Conservation (phyloP, 1,140 invertebrate genomes). For the Grapholita molesta region DNA sequence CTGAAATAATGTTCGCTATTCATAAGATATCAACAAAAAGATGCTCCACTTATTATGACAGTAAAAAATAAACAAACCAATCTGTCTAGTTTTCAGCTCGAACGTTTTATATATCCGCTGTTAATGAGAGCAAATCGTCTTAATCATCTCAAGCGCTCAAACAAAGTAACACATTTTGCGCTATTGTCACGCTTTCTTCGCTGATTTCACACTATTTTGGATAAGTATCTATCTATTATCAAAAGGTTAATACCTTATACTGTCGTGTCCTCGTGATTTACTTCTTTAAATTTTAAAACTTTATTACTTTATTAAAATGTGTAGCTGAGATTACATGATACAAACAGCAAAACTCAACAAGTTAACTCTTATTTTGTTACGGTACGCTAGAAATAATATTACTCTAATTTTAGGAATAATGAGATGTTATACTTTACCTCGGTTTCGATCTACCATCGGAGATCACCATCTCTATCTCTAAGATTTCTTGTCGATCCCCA, state of each 20-base stretch:
- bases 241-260: not conserved
- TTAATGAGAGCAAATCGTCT: constrained; percentile 11
- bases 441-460: no score
- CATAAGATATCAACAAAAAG: not conserved
- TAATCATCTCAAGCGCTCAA: constrained; percentile 3
- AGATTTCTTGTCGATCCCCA: no score
- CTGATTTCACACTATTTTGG: not conserved
- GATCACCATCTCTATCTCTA: no score
- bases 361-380: no score
- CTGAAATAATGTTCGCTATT: not conserved
- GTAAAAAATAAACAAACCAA: not conserved
- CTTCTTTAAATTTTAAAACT: no score
- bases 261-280: no score
- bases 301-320: no score
- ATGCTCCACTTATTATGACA: not conserved
- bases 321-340: no score
- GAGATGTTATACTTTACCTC: no score
- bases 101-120: constrained; percentile 8
- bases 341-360: no score
- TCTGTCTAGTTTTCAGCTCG: constrained; percentile 5
- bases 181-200: constrained; percentile 4
- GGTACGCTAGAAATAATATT: no score
- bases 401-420: no score
- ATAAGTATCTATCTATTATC: not conserved
- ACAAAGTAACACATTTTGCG: not conserved